Percentiles rank a stretch among this genome's conserved stretches.
Evolutionary conservation across 2,113 vertebrate species (phyloP).

Genomic region (Python bivittatus): DNA sequence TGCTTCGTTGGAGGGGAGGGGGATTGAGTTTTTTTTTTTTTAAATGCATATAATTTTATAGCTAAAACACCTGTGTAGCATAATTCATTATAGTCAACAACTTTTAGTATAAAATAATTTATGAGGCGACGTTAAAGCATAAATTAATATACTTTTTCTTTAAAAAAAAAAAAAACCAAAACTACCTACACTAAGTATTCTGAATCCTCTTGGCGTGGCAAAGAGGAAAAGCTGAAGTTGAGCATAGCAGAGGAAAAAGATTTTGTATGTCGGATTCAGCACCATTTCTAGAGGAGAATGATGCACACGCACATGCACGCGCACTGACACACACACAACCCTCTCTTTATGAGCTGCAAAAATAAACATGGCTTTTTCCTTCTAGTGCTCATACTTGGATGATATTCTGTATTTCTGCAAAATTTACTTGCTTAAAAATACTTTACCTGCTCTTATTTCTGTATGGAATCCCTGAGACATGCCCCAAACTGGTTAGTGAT

Average conservation of each 20-base stretch:
- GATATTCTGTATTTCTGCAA: conserved; percentile 71
- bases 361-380: conserved; percentile 67
- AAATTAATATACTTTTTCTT: conserved; percentile 89
- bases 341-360: conserved; percentile 61
- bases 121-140: conserved; percentile 88
- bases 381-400: conserved; percentile 70
- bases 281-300: conserved; percentile 71
- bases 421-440: conserved; percentile 48
- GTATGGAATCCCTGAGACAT: conserved; percentile 86
- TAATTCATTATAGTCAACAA: conserved; percentile 86
- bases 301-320: conserved; percentile 57
- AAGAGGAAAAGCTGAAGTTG: conserved; percentile 80
- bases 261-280: conserved; percentile 71
- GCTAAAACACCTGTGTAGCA: conserved; percentile 83
- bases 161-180: conserved; percentile 61
- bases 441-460: conserved; percentile 81
- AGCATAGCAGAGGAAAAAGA: conserved; percentile 69
- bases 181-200: conserved; percentile 83
- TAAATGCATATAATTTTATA: conserved; percentile 84
- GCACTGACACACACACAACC: conserved; percentile 54
- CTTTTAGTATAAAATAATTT: conserved; percentile 89
- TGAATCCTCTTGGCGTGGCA: conserved; percentile 71
- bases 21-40: conserved; percentile 54
- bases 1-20: conserved; percentile 61
- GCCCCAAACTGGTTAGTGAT: conserved; percentile 77